Conservation (phyloP, 2,113 vertebrate genomes). For the Chlorodrepanis virens region DNA sequence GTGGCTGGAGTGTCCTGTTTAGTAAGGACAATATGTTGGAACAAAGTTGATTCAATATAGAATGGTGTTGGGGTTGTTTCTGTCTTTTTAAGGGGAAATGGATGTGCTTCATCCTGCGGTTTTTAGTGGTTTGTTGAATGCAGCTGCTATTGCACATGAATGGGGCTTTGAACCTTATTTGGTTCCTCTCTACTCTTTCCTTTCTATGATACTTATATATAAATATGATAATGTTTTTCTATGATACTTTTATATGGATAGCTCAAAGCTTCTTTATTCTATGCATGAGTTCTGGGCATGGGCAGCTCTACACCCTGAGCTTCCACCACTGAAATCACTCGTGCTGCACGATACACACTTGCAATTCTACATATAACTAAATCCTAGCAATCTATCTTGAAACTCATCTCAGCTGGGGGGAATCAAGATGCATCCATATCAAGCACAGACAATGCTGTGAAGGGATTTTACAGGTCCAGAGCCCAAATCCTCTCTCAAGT, state of each 20-base stretch:
- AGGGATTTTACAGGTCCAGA: not conserved
- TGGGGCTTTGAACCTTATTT: not conserved
- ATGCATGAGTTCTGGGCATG: not conserved
- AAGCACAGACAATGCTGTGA: not conserved
- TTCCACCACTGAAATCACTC: not conserved
- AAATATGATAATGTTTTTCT: not conserved
- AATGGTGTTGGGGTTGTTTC: not conserved
- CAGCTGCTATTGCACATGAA: not conserved
- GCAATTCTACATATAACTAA: not conserved
- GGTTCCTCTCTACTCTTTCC: not conserved
- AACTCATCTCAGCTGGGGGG: not conserved
- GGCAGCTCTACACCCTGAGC: not conserved
- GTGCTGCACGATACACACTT: not conserved
- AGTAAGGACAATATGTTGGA: not conserved
- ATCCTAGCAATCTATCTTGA: not conserved
- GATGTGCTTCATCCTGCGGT: not conserved
- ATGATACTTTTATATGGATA: rapidly evolving
- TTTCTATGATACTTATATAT: rapidly evolving
- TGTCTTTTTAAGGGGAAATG: not conserved
- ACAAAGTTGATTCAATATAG: not conserved
- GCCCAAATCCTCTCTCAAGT: not conserved
- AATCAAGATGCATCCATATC: not conserved
- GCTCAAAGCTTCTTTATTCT: not conserved
- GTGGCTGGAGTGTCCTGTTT: not conserved
- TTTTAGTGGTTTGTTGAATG: not conserved